Conservation (phyloP, 2,888 invertebrate genomes). For the Coenonympha glycerion region DNA sequence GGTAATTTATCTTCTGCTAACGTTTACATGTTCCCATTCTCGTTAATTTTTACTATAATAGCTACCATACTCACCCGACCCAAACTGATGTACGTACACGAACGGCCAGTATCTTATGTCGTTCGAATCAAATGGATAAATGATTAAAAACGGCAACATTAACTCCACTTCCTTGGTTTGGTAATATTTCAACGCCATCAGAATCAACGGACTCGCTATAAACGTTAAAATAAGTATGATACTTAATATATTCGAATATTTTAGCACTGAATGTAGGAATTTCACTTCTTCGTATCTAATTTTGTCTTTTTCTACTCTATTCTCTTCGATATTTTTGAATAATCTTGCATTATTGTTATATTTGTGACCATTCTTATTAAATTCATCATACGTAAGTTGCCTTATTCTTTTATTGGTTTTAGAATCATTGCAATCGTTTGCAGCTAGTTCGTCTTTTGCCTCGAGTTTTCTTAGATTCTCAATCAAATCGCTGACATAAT, state of each 20-base stretch:
- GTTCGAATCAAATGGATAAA: conserved; percentile 53
- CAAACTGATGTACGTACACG: conserved; percentile 47
- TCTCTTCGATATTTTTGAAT: background rate
- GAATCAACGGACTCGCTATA: conserved; percentile 36
- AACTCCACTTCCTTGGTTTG: conserved; percentile 38
- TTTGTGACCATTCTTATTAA: background rate
- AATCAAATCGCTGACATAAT: conserved; percentile 30
- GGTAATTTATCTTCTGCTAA: background rate
- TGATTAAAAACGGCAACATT: conserved; percentile 42
- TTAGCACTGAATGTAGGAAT: conserved; percentile 41
- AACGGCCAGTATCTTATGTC: conserved; percentile 46
- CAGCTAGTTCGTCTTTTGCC: background rate
- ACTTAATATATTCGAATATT: conserved; percentile 37
- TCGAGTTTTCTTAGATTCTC: conserved; percentile 2
- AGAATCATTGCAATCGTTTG: background rate
- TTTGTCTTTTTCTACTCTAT: background rate
- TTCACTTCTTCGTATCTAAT: conserved; percentile 28
- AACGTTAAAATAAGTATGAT: conserved; percentile 35
- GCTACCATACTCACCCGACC: conserved; percentile 39
- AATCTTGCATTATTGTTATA: background rate
- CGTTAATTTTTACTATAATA: conserved; percentile 5
- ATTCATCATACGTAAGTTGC: too few relatives aligned
- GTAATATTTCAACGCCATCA: conserved; percentile 41
- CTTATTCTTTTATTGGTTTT: too few relatives aligned
- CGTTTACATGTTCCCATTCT: background rate